Evolutionary conservation across 1,140 invertebrate species (phyloP), one percentile per base, ranked within the genome.

Genomic region (Nixonia krombeini): DNA sequence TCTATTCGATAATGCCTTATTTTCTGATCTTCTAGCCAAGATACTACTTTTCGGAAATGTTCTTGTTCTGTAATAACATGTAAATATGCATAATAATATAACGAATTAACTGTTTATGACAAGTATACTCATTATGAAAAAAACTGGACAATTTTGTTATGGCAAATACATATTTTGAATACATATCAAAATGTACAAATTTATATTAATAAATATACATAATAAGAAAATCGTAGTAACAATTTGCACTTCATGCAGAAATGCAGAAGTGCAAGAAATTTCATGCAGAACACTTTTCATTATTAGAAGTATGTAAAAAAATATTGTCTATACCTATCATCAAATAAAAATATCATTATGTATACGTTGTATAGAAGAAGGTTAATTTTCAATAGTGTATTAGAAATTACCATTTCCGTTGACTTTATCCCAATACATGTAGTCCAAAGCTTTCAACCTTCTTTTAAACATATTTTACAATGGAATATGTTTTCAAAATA

Each of bases 11-110:
- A 96, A 71, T 92, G 90, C 10, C 96, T 90, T 67, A 98, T 96
- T 85, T 95, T 96, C 80, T 97, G 94, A 80, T 97, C 94, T 85
- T 99, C 96, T 16, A 98, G 76, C 96, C 96, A 99, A 0, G 93
- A 76, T 12, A 97, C 87, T 18, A 96, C 85, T 73, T 90, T 92
- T 44, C 92, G 89, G 76, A 96, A 92, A 70, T 93, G 88, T 56
- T 90, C 88, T 69, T 90, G 87, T 86, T 96, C 95, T 96, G 79
- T 40, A 67, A 66, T 8, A 28, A 51, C 49, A 28, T 25, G 10
- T 52, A n/a, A n/a, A n/a, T n/a, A n/a, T n/a, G n/a, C n/a, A n/a
- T n/a, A n/a, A n/a, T n/a, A n/a, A n/a, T n/a, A n/a, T n/a, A n/a
- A n/a, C n/a, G n/a, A n/a, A n/a, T n/a, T n/a, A n/a, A n/a, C n/a